phyloP scores from a whole-genome alignment of 2,113 vertebrate genomes.

The Glaucidium brasilianum region DNA sequence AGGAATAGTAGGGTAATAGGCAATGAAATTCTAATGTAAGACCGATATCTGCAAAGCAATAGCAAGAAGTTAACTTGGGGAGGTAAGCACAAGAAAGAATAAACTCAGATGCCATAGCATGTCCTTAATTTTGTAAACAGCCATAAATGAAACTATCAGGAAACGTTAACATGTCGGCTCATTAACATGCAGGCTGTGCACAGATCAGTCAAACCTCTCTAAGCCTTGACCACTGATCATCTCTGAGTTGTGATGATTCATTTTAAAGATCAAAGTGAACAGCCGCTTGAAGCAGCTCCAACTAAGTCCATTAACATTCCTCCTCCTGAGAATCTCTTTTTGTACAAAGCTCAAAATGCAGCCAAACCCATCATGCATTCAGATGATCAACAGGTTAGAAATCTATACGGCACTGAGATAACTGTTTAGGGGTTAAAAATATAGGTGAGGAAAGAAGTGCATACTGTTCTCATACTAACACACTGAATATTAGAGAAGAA shows the following conservation, averaged over 20 bases:
- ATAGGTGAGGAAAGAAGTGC: not conserved
- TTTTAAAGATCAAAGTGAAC: conserved; percentile 14
- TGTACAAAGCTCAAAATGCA: not conserved
- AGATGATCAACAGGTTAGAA: not conserved
- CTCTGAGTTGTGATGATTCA: not conserved
- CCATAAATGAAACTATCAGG: not conserved
- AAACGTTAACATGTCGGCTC: not conserved
- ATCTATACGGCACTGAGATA: not conserved
- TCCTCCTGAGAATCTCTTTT: not conserved
- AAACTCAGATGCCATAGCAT: not conserved
- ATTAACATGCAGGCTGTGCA: not conserved
- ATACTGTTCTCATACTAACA: not conserved
- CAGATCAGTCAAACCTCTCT: not conserved
- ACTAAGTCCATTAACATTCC: not conserved
- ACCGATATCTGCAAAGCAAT: not conserved
- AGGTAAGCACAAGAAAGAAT: not conserved
- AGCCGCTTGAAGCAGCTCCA: not conserved
- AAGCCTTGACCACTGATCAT: not conserved
- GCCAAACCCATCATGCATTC: not conserved
- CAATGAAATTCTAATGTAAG: not conserved
- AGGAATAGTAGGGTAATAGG: not conserved
- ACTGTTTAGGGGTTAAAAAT: not conserved
- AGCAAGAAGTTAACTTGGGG: not conserved
- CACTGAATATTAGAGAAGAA: not conserved
- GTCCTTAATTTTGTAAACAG: not conserved